A percentile compares a stretch with the other conserved stretches of the same genome.
These are phyloP conservation scores for Heliopora coerulea DNA, from an alignment of 92 coral and sea anemone species.

Conservation along the genomic window DNA sequence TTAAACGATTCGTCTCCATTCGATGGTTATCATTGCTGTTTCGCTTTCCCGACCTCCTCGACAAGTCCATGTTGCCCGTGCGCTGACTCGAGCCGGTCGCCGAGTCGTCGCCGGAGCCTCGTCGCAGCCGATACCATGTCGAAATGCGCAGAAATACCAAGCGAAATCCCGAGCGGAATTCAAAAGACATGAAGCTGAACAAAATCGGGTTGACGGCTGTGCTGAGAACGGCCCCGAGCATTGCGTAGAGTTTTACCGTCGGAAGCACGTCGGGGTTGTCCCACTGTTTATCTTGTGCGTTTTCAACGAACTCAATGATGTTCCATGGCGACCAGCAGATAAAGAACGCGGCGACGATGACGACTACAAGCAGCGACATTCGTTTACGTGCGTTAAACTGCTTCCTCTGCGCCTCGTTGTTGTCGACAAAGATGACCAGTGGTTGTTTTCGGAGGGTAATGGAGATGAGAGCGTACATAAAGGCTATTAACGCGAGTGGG, in stretches of 20 bases:
- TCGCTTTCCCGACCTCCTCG: conserved; percentile 21
- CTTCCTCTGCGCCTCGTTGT: conserved; percentile 35
- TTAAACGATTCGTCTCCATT: conserved; percentile 26
- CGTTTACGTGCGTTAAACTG: conserved; percentile 41
- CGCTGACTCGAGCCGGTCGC: conserved; percentile 43
- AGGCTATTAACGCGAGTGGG: conserved; percentile 36
- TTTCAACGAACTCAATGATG: conserved; percentile 35
- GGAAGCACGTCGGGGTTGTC: conserved; percentile 28
- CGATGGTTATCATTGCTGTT: conserved; percentile 21
- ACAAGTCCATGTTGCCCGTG: conserved; percentile 43
- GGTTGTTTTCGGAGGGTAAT: conserved; percentile 38
- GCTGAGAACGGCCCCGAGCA: conserved; percentile 18
- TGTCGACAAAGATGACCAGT: conserved; percentile 14
- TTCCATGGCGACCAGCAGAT: conserved; percentile 40
- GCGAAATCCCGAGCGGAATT: conserved; percentile 36
- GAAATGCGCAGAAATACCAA: conserved; percentile 37
- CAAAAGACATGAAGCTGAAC: conserved; percentile 41
- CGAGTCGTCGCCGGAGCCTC: conserved; percentile 36
- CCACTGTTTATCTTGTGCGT: conserved; percentile 26
- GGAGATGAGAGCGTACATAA: conserved; percentile 41
- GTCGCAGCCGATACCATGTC: conserved; percentile 41
- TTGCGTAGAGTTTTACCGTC: conserved; percentile 19
- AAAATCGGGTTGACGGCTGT: conserved; percentile 34
- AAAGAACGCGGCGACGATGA: conserved; percentile 42
- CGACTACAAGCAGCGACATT: conserved; percentile 37